Conservation (phyloP, 30 jellyfish, hydroid and myxozoan genomes). For the Clytia hemisphaerica region DNA sequence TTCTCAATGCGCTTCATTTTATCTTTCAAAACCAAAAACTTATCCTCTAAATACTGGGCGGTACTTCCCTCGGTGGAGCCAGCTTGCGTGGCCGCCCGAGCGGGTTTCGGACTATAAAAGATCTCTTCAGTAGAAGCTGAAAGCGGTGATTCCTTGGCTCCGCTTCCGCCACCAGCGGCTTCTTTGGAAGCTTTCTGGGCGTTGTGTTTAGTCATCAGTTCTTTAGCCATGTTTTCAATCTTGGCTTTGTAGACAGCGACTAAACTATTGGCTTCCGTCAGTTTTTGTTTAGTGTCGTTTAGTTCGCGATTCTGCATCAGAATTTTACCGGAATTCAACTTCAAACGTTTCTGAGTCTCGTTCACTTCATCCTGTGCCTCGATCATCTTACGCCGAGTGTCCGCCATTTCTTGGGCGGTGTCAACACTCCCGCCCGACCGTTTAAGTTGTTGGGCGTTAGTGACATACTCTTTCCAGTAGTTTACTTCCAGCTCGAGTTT, state of each 20-base stretch:
- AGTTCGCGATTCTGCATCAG: conserved; percentile 52
- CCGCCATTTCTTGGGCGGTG: conserved; percentile 59
- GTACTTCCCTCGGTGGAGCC: conserved; percentile 46
- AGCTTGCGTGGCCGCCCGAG: conserved; percentile 22
- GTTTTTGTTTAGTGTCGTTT: conserved; percentile 39
- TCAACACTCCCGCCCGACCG: conserved; percentile 61
- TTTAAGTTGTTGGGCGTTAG: conserved; percentile 55
- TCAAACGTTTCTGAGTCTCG: conserved; percentile 58
- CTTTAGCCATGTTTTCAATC: conserved; percentile 43
- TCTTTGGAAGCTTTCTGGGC: conserved; percentile 6
- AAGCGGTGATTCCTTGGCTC: conserved; percentile 31
- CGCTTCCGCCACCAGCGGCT: conserved; percentile 11
- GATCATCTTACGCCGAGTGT: conserved; percentile 47
- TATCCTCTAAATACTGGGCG: conserved; percentile 69
- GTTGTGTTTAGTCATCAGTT: conserved; percentile 27
- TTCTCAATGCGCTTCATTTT: conserved; percentile 79
- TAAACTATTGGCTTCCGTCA: conserved; percentile 66
- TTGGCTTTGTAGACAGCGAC: conserved; percentile 77
- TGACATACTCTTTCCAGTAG: conserved; percentile 98
- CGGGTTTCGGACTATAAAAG: conserved; percentile 17
- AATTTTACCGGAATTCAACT: conserved; percentile 26
- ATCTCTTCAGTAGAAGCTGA: conserved; percentile 33
- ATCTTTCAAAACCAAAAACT: conserved; percentile 65
- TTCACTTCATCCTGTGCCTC: conserved; percentile 73
- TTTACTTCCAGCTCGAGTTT: conserved; percentile 91